Evolutionary conservation across 2,113 vertebrate genomes (phyloP).

Genomic region (Azemiops feae): DNA sequence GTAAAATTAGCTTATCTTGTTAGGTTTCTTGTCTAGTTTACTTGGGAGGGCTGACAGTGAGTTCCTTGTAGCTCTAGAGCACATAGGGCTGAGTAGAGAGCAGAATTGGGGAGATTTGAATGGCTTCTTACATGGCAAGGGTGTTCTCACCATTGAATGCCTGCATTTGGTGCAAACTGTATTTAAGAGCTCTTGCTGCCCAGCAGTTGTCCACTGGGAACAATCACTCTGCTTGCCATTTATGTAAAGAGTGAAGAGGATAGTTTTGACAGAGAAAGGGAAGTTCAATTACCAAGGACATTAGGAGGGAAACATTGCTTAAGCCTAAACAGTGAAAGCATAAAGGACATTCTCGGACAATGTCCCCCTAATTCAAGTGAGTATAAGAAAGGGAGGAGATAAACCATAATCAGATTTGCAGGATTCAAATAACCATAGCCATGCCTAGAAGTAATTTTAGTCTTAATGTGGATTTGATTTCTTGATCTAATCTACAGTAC

Average conservation of each 20-base stretch:
- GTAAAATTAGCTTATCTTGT: background rate
- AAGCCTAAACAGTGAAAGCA: too few relatives aligned
- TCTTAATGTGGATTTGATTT: too few relatives aligned
- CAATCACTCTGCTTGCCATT: background rate
- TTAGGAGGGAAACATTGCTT: too few relatives aligned
- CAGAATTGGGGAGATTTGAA: background rate
- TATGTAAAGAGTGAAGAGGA: background rate
- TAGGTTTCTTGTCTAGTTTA: background rate
- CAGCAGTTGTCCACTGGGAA: background rate
- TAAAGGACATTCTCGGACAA: too few relatives aligned
- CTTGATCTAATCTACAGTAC: too few relatives aligned
- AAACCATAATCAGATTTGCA: too few relatives aligned
- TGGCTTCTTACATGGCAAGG: background rate
- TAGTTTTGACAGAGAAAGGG: too few relatives aligned
- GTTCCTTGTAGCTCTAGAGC: background rate
- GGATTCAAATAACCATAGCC: too few relatives aligned
- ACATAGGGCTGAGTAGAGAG: background rate
- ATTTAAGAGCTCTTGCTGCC: background rate
- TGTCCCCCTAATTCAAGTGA: too few relatives aligned
- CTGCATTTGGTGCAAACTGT: background rate
- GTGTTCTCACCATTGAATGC: background rate
- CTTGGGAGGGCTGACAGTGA: background rate
- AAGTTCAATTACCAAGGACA: too few relatives aligned
- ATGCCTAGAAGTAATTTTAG: too few relatives aligned
- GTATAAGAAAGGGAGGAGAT: too few relatives aligned